Percentiles rank a stretch among this genome's conserved stretches.
Evolutionary conservation across 2,797 vertebrate genomes (phyloP).

Genomic region (Artibeus lituratus): DNA sequence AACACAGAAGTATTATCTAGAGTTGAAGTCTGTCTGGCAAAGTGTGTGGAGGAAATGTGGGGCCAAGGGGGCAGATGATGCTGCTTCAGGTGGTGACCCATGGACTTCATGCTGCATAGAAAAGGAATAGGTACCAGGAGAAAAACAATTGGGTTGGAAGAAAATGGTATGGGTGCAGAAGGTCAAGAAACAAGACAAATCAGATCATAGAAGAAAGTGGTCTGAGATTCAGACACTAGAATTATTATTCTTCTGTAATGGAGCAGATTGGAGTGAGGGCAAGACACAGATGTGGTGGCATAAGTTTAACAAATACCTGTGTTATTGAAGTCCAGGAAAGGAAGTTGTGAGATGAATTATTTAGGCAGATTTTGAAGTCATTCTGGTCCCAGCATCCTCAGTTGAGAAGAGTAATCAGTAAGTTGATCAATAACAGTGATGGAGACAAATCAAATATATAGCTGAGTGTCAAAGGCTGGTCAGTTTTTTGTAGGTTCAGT

Average conservation of each 20-base stretch:
- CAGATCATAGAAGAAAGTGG: background rate
- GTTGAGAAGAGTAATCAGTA: background rate
- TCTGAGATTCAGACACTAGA: background rate
- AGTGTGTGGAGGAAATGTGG: background rate
- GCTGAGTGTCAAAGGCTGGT: background rate
- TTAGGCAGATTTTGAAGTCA: background rate
- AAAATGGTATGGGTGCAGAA: background rate
- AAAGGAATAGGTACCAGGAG: background rate
- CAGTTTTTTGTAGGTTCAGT: background rate
- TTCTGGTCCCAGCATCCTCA: background rate
- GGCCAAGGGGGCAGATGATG: background rate
- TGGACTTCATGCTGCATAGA: background rate
- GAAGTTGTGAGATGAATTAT: background rate
- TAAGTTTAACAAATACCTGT: background rate
- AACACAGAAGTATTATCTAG: background rate
- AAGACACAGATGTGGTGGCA: background rate
- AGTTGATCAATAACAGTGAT: background rate
- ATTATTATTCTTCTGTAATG: background rate
- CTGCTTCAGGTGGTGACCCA: background rate
- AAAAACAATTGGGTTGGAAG: background rate
- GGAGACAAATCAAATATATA: fast-evolving
- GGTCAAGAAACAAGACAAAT: background rate
- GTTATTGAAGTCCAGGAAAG: background rate
- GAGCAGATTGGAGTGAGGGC: background rate
- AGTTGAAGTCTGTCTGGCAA: background rate